Percentiles rank a stretch among this genome's conserved stretches.
Conservation (phyloP, 2,888 invertebrate genomes). For the Synergus laeviventris region DNA sequence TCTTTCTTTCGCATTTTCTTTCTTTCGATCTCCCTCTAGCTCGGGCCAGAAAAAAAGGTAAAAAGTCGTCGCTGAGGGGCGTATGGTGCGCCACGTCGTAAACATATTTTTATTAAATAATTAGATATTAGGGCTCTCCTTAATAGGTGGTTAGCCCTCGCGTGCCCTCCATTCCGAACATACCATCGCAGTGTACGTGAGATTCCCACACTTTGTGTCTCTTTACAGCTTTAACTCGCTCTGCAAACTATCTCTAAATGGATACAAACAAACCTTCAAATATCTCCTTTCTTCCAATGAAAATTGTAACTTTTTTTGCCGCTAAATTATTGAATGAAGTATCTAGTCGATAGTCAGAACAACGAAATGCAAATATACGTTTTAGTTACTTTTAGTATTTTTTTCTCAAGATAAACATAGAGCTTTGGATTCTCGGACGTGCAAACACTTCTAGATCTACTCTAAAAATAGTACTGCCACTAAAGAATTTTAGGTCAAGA, state of each 20-base stretch:
- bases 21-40: constrained; percentile 46
- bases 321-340: not conserved
- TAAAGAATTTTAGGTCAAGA: constrained; percentile 67
- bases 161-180: constrained; percentile 75
- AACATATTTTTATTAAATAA: constrained; percentile 77
- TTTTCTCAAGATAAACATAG: not conserved
- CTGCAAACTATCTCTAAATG: constrained; percentile 12
- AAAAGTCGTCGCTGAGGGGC: constrained; percentile 65
- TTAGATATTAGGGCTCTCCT: constrained; percentile 74
- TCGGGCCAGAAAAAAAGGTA: constrained; percentile 50
- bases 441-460: constrained; percentile 56
- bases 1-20: constrained; percentile 56
- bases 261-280: not conserved
- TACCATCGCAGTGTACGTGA: constrained; percentile 73
- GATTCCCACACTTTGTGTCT: constrained; percentile 73
- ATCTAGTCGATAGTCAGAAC: not conserved
- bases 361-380: not conserved
- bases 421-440: constrained; percentile 46
- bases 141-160: constrained; percentile 73
- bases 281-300: not conserved
- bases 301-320: not conserved
- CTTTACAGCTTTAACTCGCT: constrained; percentile 48
- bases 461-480: constrained; percentile 64
- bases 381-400: not conserved
- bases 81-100: constrained; percentile 75